Evolutionary conservation across 2,113 vertebrate species (phyloP).

Genomic region (Archocentrus centrarchus): DNA sequence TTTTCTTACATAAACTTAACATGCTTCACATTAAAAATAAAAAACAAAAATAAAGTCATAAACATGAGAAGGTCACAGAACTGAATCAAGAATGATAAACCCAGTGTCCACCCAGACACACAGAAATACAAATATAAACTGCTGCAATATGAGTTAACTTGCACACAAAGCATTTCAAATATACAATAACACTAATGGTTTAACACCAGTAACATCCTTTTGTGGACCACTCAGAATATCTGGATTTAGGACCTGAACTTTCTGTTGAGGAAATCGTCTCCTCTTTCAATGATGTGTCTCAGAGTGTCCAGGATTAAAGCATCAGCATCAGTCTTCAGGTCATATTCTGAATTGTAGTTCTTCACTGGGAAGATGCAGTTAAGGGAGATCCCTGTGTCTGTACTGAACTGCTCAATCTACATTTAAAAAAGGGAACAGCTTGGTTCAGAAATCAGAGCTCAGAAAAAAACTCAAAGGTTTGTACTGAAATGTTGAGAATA

Average conservation of each 20-base stretch:
- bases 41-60: too few species aligned
- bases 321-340: neutral
- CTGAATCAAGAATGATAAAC: too few species aligned
- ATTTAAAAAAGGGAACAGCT: neutral
- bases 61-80: too few species aligned
- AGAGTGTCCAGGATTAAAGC: constrained; percentile 18
- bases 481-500: neutral
- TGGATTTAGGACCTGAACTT: neutral
- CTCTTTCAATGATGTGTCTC: neutral
- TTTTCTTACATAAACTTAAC: too few species aligned
- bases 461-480: neutral
- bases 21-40: too few species aligned
- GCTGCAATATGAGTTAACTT: too few species aligned
- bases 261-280: neutral
- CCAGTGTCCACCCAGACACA: too few species aligned
- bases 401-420: constrained; percentile 3
- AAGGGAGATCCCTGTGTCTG: neutral
- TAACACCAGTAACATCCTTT: too few species aligned
- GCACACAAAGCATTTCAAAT: too few species aligned
- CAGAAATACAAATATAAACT: too few species aligned
- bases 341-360: constrained; percentile 28
- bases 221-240: neutral
- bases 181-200: too few species aligned
- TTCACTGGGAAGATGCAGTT: constrained; percentile 36
- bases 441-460: neutral